Base-by-base conservation (phyloP, 1,140 invertebrate species). In the Leptoteleia sp. region DNA sequence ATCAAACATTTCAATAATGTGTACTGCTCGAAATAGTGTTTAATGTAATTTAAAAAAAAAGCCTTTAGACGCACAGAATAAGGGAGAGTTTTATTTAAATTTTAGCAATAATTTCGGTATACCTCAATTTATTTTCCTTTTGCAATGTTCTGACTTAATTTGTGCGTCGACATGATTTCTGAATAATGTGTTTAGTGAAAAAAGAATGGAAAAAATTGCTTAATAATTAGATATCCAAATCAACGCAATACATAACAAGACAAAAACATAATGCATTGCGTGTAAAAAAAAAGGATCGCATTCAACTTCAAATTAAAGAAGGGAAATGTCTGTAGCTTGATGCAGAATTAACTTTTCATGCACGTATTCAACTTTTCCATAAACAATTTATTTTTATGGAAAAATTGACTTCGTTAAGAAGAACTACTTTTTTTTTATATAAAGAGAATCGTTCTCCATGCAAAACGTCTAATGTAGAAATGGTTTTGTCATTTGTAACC, bases 401-500 rank as follows among this genome's bases (percentile, higher is more conserved):
- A 37, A 68, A 57, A 45, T 68, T 22, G 15, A 22, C 3, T 57
- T 57, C 31, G 8, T 29, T 27, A 67, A 52, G 8, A 11, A 25
- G 52, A 50, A 13, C 62, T 61, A 61, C 67, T 47, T 17, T 45
- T 29, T 48, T 48, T n/a, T n/a, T n/a, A n/a, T n/a, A 22, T 6
- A 38, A n/a, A 12, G 9, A 38, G 50, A n/a, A 61, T 37, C 7
- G 3, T 35, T 47, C 8, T 52, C 37, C 67, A 71, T 71, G 67
- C 67, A 70, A 70, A 48, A 40, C 16, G 42, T 52, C 42, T 16
- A 47, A 31, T 42, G 12, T 22, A 3, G 9, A 57, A 72, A 61
- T 64, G 35, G 25, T 64, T 61, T 73, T 73, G 70, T 65, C 70
- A 75, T 75, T 75, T 75, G 70, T 31, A 75, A 65, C 70, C 70